Percentiles rank a stretch among this genome's conserved stretches.
phyloP scores from a whole-genome alignment of 2,888 invertebrate species.

The Meteorus cinctellus region DNA sequence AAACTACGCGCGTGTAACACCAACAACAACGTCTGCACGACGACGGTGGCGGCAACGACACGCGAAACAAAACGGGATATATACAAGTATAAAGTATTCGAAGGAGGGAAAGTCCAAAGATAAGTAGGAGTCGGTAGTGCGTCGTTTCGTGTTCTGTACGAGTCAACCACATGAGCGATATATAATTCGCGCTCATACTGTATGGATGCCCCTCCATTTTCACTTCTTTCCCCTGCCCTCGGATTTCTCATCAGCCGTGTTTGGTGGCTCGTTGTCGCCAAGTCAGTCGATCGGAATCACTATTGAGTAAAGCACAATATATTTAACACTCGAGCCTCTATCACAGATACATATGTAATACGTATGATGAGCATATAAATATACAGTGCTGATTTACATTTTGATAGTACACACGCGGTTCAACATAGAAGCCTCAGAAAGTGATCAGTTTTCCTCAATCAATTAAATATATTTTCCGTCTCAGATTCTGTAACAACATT shows the following conservation, averaged over 20 bases:
- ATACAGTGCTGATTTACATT: slow-evolving; percentile 33
- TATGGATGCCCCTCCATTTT: slow-evolving; percentile 30
- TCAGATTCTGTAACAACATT: no score
- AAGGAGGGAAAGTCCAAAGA: slow-evolving; percentile 72
- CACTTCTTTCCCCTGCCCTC: slow-evolving; percentile 34
- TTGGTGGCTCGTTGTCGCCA: slow-evolving; percentile 50
- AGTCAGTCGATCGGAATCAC: slow-evolving; percentile 32
- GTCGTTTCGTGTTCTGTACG: slow-evolving; percentile 56
- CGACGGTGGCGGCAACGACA: slow-evolving; percentile 53
- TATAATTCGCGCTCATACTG: slow-evolving; percentile 28
- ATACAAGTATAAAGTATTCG: slow-evolving; percentile 42
- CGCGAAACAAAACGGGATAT: slow-evolving; percentile 51
- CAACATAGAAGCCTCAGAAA: no score
- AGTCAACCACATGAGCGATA: slow-evolving; percentile 52
- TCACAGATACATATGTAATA: not conserved
- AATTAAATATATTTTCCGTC: no score
- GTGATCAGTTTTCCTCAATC: not conserved
- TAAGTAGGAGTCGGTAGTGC: slow-evolving; percentile 66
- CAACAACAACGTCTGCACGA: slow-evolving; percentile 47
- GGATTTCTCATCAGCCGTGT: slow-evolving; percentile 38
- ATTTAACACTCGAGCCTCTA: not conserved
- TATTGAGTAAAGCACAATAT: slow-evolving; percentile 24
- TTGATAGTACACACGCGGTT: not conserved
- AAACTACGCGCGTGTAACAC: slow-evolving; percentile 23
- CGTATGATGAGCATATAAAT: slow-evolving; percentile 13